Evolutionary conservation across 2,797 vertebrate species (phyloP), one percentile per base, ranked within the genome.

Genomic region (Bucorvus abyssinicus): DNA sequence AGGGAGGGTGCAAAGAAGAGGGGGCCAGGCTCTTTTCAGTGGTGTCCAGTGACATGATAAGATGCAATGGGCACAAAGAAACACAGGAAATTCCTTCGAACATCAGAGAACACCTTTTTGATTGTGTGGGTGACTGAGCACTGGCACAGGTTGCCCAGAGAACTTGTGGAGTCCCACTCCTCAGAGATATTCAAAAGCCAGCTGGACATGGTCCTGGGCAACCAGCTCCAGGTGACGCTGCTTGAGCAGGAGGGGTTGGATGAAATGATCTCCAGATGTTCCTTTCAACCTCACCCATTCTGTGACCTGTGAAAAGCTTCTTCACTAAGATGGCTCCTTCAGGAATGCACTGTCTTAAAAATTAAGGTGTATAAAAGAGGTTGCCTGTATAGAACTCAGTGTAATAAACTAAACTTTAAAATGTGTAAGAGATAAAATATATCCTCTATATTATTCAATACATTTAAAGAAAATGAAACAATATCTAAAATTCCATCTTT

Each of bases 131-230:
- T 61, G 29, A 40, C 32, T 16, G 8, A 87, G 32, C 32, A 59
- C 34, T 55, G 29, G 10, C 47, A 82, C 5, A 36, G 24, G 21
- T 60, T 60, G 10, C 40, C 49, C 21, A 14, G 5, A 56, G 30
- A 60, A 7, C 32, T 0, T 0, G 2, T 2, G 10, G 27, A 40
- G 45, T 14, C 42, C 36, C 47, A 47, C 11, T 24, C 30, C 23
- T 32, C 21, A 5, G 16, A 81, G 32, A 67, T 49, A 71, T 6
- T 89, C 53, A 81, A 75, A 84, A 81, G 36, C 12, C 23, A 32
- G 16, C 19, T 47, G 38, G 29, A 38, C 7, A 24, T 4, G 11
- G 60, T 45, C 29, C 22, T 61, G 26, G 19, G 38, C 12, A 93
- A 53, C 12, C 21, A 20, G 12, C 36, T 75, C 40, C 30, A 27